Conservation (phyloP, 2,888 invertebrate genomes). For the Cephus spinipes region DNA sequence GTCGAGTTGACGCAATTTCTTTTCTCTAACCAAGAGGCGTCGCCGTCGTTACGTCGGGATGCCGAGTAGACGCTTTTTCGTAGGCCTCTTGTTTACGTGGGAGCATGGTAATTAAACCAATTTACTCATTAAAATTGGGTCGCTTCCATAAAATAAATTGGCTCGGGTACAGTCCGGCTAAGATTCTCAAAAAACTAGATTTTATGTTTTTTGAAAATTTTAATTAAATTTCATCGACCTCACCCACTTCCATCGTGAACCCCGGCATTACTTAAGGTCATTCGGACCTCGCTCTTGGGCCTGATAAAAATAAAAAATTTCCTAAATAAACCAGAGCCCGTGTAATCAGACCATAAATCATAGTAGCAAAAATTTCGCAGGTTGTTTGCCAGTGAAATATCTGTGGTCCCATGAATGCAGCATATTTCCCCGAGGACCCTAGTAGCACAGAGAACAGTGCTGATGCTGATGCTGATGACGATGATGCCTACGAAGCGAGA, state of each 20-base stretch:
- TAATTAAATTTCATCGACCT: not conserved
- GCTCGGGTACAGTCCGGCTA: not conserved
- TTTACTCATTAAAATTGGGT: slow-evolving; percentile 30
- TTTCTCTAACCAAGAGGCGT: not conserved
- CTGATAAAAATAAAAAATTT: not conserved
- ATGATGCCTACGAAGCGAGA: not conserved
- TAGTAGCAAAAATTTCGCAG: not conserved
- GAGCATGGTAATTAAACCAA: slow-evolving; percentile 41
- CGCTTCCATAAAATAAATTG: slow-evolving; percentile 10
- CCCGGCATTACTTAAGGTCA: not conserved
- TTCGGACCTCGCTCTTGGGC: not conserved
- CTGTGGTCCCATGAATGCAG: slow-evolving; percentile 31
- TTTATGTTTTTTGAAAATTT: not conserved
- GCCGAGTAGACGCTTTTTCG: not conserved
- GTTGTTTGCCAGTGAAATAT: slow-evolving; percentile 8
- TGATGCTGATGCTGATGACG: not conserved
- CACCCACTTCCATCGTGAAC: not conserved
- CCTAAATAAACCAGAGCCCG: not conserved
- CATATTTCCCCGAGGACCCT: slow-evolving; percentile 46
- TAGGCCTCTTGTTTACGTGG: not conserved
- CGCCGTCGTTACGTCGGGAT: not conserved
- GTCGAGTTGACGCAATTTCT: not conserved
- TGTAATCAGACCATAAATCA: not conserved
- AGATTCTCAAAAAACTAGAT: not conserved
- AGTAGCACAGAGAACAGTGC: not conserved